Base-by-base conservation (phyloP, 2,797 vertebrate species). In the Podarcis lilfordi region DNA sequence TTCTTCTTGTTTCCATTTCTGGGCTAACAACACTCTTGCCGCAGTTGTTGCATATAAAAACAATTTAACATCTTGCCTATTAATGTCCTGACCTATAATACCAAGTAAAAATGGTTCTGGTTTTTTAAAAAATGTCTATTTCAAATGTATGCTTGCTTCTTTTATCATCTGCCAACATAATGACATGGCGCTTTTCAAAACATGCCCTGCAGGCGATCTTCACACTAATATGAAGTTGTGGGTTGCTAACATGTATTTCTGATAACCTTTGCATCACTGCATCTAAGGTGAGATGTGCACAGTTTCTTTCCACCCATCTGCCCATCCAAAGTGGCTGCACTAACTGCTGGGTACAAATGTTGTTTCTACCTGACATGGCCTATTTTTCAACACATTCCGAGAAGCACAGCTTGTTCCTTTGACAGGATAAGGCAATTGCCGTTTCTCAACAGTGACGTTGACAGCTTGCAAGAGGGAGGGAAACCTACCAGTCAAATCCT, bases 221-320 rank as follows among this genome's bases (percentile, higher is more conserved):
- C 77, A 32, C 76, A 84, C 75, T 68, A 43, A 78, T 85, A 43
- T 59, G 3, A 37, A 78, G 9, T 1, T 89, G 90, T 37, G 80
- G 29, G 23, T 74, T 88, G 32, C 61, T 69, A 78, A 84, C 55
- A 23, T 78, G 32, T 43, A 5, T 43, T 90, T 89, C 75, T 19
- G 21, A 23, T 90, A n/a, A 86, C 75, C 76, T 86, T 90, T 88
- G 75, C 19, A 2, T 55, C 27, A 76, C 8, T 45, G 2, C 75
- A 1, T 50, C 59, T 84, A 1, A 55, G 37, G 0, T 43, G n/a
- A 78, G 88, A 91, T 77, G 78, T 71, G 43, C 0, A 85, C 40
- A 0, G 0, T 25, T 29, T 45, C 66, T 86, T 89, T 87, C 25
- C 17, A 82, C 2, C 71, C 25, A 83, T 21, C 23, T 82, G 3